Evolutionary conservation across 2,113 vertebrate species (phyloP).

Genomic region (Ardeotis arabs): DNA sequence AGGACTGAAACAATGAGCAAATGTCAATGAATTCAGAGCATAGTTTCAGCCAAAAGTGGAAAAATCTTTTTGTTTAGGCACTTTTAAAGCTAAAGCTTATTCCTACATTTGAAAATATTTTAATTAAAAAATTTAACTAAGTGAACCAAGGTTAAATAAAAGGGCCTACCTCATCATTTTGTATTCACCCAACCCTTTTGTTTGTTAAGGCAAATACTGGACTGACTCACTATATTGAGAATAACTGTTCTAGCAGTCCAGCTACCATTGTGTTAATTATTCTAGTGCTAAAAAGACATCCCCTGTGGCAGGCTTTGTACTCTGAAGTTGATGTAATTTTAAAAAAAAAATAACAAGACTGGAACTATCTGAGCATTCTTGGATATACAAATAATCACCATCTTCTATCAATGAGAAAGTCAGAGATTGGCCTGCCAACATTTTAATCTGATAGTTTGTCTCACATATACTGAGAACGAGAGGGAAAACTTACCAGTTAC

Average conservation of each 20-base stretch:
- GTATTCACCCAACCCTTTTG: background rate
- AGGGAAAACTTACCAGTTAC: background rate
- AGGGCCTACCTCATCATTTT: background rate
- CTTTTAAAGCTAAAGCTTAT: background rate
- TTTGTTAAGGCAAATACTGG: background rate
- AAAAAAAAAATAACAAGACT: background rate
- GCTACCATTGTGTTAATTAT: slow-evolving; percentile 11
- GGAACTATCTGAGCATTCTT: background rate
- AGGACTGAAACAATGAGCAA: background rate
- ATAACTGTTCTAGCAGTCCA: background rate
- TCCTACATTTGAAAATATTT: background rate
- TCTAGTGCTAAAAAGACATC: background rate
- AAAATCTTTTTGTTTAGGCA: background rate
- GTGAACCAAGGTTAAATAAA: background rate
- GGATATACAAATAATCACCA: background rate
- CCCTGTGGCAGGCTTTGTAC: background rate
- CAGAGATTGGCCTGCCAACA: background rate
- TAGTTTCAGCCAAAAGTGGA: background rate
- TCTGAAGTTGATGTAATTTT: background rate
- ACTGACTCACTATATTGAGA: background rate
- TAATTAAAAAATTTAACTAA: background rate
- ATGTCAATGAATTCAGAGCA: background rate
- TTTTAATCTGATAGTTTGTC: background rate
- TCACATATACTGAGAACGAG: background rate
- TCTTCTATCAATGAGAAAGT: background rate